Evolutionary conservation across 2,888 invertebrate species (phyloP).

Genomic region (Lasius platythorax): DNA sequence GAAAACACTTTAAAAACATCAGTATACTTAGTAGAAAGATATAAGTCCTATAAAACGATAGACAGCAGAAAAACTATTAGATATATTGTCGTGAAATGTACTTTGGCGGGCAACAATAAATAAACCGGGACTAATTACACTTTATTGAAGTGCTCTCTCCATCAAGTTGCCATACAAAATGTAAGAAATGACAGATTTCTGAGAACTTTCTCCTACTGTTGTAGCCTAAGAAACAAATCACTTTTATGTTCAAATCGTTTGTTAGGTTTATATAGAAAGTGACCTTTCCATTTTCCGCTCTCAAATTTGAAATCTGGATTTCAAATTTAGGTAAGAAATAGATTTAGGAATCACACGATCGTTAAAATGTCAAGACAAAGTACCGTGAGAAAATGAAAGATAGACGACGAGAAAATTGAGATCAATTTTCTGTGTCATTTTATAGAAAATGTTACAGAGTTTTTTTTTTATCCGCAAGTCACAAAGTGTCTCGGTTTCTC

Average conservation of each 20-base stretch:
- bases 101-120: background rate
- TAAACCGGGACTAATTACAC: background rate
- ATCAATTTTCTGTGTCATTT: constrained; percentile 8
- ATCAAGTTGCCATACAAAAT: background rate
- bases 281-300: background rate
- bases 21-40: background rate
- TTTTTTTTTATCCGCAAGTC: background rate
- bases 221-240: background rate
- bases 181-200: background rate
- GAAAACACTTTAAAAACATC: background rate
- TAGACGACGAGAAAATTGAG: background rate
- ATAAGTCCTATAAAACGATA: background rate
- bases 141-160: background rate
- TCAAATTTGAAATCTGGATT: background rate
- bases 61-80: background rate
- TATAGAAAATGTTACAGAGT: constrained; percentile 1
- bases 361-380: constrained; percentile 24
- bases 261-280: background rate
- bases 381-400: background rate
- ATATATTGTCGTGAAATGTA: background rate
- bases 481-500: constrained; percentile 5
- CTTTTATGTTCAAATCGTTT: background rate
- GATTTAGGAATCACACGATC: background rate
- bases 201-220: background rate
- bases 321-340: background rate